Evolutionary conservation across 2,888 invertebrate species (phyloP).

Genomic region (Phanerotoma sp.): DNA sequence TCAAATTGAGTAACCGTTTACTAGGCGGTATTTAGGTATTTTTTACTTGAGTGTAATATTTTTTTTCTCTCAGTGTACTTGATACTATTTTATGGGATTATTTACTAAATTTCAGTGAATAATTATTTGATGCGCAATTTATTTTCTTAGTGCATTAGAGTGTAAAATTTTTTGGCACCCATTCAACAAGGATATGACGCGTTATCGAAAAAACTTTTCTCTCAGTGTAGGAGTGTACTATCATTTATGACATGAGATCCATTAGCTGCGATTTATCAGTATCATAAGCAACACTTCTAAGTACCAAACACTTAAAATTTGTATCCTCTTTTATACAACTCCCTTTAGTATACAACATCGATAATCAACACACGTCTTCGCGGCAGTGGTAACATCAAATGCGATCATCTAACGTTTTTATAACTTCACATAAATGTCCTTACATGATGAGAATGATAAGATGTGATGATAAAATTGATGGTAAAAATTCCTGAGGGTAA

Average conservation of each 20-base stretch:
- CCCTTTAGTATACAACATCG: not conserved
- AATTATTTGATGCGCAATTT: too few relatives aligned
- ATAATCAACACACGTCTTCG: slow-evolving; percentile 12
- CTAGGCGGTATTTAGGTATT: too few relatives aligned
- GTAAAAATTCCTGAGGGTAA: slow-evolving; percentile 1
- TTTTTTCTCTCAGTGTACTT: too few relatives aligned
- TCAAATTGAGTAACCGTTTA: too few relatives aligned
- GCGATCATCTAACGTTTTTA: slow-evolving; percentile 12
- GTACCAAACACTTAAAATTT: not conserved
- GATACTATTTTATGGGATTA: too few relatives aligned
- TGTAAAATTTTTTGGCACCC: too few relatives aligned
- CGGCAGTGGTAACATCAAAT: slow-evolving; percentile 35
- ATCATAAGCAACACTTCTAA: not conserved
- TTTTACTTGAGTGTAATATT: too few relatives aligned
- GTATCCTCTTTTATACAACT: not conserved
- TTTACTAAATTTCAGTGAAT: too few relatives aligned
- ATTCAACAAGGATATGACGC: too few relatives aligned
- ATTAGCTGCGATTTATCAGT: slow-evolving; percentile 4
- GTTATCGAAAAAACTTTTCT: too few relatives aligned
- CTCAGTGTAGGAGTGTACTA: not conserved
- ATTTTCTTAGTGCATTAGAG: too few relatives aligned
- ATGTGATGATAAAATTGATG: too few relatives aligned
- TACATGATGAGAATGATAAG: not conserved
- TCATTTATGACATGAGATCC: not conserved
- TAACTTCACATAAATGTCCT: not conserved